Percentiles rank a stretch among this genome's conserved stretches.
phyloP scores from a whole-genome alignment of 2,113 vertebrate genomes.

The Rhodinocichla rosea region DNA sequence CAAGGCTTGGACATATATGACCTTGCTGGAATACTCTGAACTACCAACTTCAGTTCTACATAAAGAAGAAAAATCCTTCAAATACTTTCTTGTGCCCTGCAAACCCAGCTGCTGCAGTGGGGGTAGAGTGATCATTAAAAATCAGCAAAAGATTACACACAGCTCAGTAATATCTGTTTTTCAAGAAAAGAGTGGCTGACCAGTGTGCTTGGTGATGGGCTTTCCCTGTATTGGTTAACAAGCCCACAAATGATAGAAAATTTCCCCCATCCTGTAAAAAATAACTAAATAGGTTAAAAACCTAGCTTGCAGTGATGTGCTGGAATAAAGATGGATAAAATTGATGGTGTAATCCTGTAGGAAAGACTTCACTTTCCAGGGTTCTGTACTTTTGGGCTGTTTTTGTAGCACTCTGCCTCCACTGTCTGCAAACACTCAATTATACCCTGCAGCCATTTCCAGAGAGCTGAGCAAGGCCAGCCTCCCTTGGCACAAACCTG shows the following conservation, averaged over 20 bases:
- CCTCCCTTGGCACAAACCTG: conserved; percentile 39
- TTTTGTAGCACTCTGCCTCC: conserved; percentile 52
- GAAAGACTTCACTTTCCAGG: not conserved
- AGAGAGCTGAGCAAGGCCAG: conserved; percentile 60
- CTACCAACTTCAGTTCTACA: not conserved
- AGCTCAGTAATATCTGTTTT: not conserved
- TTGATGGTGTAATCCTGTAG: not conserved
- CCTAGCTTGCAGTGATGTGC: not conserved
- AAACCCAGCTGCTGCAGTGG: not conserved
- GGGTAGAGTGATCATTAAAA: not conserved
- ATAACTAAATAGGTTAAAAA: not conserved
- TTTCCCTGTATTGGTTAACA: not conserved
- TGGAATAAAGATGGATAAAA: not conserved
- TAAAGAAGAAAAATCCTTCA: not conserved
- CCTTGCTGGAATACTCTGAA: not conserved
- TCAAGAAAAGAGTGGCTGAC: not conserved
- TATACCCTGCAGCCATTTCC: conserved; percentile 54
- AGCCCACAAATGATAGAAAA: not conserved
- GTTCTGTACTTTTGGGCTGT: not conserved
- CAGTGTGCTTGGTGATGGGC: not conserved
- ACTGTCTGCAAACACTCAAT: conserved; percentile 55
- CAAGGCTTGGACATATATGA: not conserved
- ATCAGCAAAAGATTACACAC: not conserved
- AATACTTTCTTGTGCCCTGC: not conserved
- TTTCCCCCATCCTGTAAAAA: not conserved